Evolutionary conservation across 2,113 vertebrate species (phyloP).

Genomic region (Smithornis capensis): DNA sequence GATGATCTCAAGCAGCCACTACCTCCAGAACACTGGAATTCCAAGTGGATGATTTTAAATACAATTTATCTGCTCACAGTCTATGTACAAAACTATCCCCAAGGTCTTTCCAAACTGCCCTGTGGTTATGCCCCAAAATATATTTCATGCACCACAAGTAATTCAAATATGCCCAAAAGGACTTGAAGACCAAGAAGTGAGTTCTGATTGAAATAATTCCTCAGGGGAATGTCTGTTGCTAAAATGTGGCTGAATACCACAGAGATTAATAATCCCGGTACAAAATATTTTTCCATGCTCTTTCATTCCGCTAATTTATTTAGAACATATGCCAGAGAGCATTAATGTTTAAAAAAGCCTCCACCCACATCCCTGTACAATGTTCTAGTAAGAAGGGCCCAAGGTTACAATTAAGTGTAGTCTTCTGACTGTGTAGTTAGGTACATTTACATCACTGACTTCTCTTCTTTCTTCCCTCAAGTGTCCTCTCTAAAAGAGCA

Average conservation of each 20-base stretch:
- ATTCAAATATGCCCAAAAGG: constrained; percentile 20
- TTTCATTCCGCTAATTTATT: constrained; percentile 26
- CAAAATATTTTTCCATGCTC: constrained; percentile 38
- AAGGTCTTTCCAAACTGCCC: constrained; percentile 18
- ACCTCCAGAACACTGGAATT: constrained; percentile 22
- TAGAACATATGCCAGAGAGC: constrained; percentile 38
- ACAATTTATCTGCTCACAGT: constrained; percentile 26
- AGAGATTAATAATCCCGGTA: constrained; percentile 52
- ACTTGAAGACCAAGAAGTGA: neutral
- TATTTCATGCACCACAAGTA: constrained; percentile 7
- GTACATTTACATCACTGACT: neutral
- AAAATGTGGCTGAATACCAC: constrained; percentile 26
- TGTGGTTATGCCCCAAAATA: constrained; percentile 26
- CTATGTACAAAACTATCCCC: constrained; percentile 18
- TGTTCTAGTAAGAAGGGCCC: neutral
- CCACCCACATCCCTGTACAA: neutral
- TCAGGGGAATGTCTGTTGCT: constrained; percentile 23
- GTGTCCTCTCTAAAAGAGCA: neutral
- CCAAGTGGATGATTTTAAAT: constrained; percentile 41
- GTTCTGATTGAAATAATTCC: constrained; percentile 38
- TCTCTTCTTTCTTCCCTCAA: neutral
- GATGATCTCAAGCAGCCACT: neutral
- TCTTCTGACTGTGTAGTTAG: neutral
- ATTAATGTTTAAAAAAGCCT: constrained; percentile 47
- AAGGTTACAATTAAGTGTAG: neutral